Evolutionary conservation across 2,888 invertebrate genomes (phyloP), one percentile per base, ranked within the genome.

Genomic region (Lasioglossum morio): DNA sequence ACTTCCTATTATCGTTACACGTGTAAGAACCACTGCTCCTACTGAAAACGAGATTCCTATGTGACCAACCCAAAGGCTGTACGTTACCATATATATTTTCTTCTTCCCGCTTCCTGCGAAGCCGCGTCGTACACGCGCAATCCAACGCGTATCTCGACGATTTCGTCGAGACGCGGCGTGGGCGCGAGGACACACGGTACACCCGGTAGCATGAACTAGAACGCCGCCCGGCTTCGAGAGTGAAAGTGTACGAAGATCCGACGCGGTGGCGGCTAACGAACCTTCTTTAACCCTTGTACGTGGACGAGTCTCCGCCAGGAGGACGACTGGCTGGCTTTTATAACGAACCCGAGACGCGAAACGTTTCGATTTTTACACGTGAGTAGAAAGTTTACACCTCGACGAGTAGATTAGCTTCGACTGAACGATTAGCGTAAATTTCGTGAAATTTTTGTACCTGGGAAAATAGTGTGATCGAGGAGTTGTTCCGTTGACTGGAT

Each of bases 31-130:
- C 63, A 63, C 63, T 63, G 69, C 70, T 81, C 87, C 53, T 72
- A 66, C n/a, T 53, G 73, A 87, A 70, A 66, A 83, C 63, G 76
- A 57, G 74, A 90, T 87, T 84, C 84, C 87, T 81, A 81, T 69
- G 80, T 77, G 82, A 89, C 84, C 86, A 87, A 88, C 77, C 89
- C 88, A 90, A 90, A 90, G 89, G 88, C 84, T 88, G 81, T 86
- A 89, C 76, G 85, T 89, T 89, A 89, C 87, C 88, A 77, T 76
- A 74, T 77, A 60, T 82, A 63, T 73, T 78, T 72, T 69, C 53
- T 48, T 78, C 60, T 27, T 40, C 80, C 76, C 77, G 81, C 81
- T 86, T 86, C 87, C 82, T 14, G 72, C 34, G 48, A 73, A 34
- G 34, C 73, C 72, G 30, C 72, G 46, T 46, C 70, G 37, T 40